A percentile compares a stretch with the other conserved stretches of the same genome.
Conservation (phyloP, 2,888 invertebrate species). For the Ametastegia equiseti region DNA sequence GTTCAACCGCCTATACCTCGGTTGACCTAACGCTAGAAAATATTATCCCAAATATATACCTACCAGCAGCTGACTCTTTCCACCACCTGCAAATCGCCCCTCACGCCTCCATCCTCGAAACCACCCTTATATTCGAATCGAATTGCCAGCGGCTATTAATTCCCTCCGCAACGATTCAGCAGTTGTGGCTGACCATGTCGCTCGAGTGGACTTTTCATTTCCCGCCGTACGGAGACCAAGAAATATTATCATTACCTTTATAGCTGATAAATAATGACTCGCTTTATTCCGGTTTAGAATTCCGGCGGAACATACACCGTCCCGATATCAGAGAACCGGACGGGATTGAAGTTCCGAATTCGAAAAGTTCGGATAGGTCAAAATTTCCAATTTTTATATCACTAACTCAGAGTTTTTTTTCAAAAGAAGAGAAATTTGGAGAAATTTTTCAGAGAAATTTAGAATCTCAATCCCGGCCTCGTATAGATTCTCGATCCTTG, state of each 20-base stretch:
- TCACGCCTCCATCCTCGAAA: neutral
- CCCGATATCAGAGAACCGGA: too few relatives aligned
- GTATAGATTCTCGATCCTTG: too few relatives aligned
- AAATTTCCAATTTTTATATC: too few relatives aligned
- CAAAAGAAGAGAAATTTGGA: too few relatives aligned
- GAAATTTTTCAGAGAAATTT: too few relatives aligned
- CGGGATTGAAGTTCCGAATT: too few relatives aligned
- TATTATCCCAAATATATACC: slow-evolving; percentile 40
- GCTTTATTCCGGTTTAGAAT: neutral
- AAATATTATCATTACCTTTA: slow-evolving; percentile 22
- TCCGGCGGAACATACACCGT: neutral
- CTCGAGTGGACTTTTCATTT: slow-evolving; percentile 34
- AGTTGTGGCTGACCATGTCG: slow-evolving; percentile 37
- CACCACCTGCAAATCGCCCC: neutral
- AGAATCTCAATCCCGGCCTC: too few relatives aligned
- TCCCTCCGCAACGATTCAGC: slow-evolving; percentile 13
- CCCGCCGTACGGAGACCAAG: slow-evolving; percentile 3
- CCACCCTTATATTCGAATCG: slow-evolving; percentile 32
- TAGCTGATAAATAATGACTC: neutral
- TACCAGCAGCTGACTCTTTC: neutral
- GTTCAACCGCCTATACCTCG: slow-evolving; percentile 15
- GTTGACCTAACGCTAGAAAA: slow-evolving; percentile 27
- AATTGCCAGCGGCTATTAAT: slow-evolving; percentile 44
- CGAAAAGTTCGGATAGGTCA: too few relatives aligned
- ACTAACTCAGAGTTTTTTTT: too few relatives aligned